Conservation (phyloP, 1,140 invertebrate genomes). For the Drosophila repleta region DNA sequence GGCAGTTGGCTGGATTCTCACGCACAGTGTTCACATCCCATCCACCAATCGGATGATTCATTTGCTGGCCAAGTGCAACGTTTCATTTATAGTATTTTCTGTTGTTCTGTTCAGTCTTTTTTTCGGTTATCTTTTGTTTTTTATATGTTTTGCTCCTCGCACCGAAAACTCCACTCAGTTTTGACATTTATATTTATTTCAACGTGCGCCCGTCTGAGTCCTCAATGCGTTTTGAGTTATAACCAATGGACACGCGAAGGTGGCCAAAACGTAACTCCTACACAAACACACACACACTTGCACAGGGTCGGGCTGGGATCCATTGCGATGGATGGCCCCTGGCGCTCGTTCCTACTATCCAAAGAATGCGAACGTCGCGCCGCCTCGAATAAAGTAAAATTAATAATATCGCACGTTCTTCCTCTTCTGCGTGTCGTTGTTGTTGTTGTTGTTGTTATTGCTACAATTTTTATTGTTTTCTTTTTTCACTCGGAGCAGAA, state of each 20-base stretch:
- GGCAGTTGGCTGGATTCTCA: conserved; percentile 51
- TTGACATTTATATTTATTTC: conserved; percentile 83
- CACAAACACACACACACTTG: conserved; percentile 37
- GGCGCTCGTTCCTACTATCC: conserved; percentile 30
- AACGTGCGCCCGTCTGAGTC: conserved; percentile 66
- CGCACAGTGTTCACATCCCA: conserved; percentile 38
- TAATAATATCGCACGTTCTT: conserved; percentile 68
- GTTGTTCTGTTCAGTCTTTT: conserved; percentile 2
- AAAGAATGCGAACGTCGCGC: conserved; percentile 48
- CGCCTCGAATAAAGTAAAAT: conserved; percentile 56
- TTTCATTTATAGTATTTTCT: conserved; percentile 21
- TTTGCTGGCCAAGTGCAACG: conserved; percentile 59
- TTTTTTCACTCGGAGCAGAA: conserved; percentile 26
- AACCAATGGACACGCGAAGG: conserved; percentile 78
- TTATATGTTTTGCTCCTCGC: conserved; percentile 40
- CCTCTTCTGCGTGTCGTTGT: background rate
- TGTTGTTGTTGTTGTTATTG: conserved; percentile 39
- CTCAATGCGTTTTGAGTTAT: conserved; percentile 74
- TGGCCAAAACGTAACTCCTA: conserved; percentile 62
- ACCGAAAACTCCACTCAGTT: conserved; percentile 75
- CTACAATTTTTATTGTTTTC: conserved; percentile 38
- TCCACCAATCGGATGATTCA: conserved; percentile 55
- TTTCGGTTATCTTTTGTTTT: conserved; percentile 18
- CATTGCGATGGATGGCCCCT: conserved; percentile 27
- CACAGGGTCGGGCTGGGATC: conserved; percentile 4